phyloP scores from a whole-genome alignment of 2,113 vertebrate genomes.

The Sapajus apella region DNA sequence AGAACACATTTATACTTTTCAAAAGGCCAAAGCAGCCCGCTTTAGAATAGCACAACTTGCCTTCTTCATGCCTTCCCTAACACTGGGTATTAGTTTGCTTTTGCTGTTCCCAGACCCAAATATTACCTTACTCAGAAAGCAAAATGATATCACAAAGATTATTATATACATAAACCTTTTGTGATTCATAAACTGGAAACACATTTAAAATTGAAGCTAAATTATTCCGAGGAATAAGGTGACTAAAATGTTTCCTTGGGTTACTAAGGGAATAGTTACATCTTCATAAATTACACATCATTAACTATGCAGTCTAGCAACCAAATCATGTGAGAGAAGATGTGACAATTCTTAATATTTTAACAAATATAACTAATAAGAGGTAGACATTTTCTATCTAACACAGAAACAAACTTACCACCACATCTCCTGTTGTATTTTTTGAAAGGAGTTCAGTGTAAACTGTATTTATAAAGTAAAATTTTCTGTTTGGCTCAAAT shows the following conservation, averaged over 20 bases:
- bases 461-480: constrained; percentile 37
- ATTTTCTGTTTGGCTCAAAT: constrained; percentile 41
- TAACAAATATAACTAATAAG: constrained; percentile 42
- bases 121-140: constrained; percentile 25
- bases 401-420: constrained; percentile 20
- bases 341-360: constrained; percentile 34
- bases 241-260: background rate
- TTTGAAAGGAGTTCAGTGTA: constrained; percentile 11
- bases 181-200: background rate
- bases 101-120: background rate
- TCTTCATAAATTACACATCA: background rate
- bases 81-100: background rate
- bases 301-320: constrained; percentile 5
- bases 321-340: constrained; percentile 23
- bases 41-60: background rate
- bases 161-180: constrained; percentile 27
- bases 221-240: background rate
- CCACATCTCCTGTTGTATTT: background rate
- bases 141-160: background rate
- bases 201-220: constrained; percentile 28
- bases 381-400: constrained; percentile 17
- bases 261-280: background rate
- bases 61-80: background rate
- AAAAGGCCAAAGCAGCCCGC: background rate
- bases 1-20: background rate